Conservation (phyloP, 2,113 vertebrate genomes). For the Entomyzon cyanotis region DNA sequence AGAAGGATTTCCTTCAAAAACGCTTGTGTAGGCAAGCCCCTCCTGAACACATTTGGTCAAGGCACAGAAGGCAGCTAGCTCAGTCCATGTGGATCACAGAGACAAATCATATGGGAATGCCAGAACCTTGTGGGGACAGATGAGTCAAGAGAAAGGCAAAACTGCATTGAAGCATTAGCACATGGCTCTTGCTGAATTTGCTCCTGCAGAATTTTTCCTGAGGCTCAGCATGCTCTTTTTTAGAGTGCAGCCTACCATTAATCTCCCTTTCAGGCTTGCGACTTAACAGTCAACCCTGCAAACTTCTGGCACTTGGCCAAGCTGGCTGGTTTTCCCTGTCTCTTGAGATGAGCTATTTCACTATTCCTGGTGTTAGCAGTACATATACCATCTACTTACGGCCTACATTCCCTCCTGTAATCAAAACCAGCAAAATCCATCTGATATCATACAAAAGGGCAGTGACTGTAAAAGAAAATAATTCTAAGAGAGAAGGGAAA, state of each 20-base stretch:
- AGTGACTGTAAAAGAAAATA: background rate
- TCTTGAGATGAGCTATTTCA: conserved; percentile 30
- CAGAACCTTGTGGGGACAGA: background rate
- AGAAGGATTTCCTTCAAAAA: background rate
- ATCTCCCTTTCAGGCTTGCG: background rate
- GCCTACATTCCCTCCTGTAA: background rate
- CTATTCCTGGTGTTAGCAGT: background rate
- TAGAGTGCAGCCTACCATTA: background rate
- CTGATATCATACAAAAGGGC: background rate
- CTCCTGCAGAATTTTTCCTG: background rate
- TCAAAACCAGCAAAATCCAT: background rate
- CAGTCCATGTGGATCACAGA: background rate
- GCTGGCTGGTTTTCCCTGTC: background rate
- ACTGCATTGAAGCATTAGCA: background rate
- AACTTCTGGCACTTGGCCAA: background rate
- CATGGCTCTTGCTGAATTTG: background rate
- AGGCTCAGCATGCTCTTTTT: background rate
- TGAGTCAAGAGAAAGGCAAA: background rate
- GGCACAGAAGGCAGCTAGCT: background rate
- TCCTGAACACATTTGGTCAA: background rate
- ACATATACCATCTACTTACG: background rate
- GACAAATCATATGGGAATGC: background rate
- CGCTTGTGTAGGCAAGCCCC: background rate
- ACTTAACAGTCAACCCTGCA: background rate
- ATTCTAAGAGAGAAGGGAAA: background rate